A percentile compares a stretch with the other conserved stretches of the same genome.
Conservation (phyloP, 2,113 vertebrate species). For the Hoplias malabaricus region DNA sequence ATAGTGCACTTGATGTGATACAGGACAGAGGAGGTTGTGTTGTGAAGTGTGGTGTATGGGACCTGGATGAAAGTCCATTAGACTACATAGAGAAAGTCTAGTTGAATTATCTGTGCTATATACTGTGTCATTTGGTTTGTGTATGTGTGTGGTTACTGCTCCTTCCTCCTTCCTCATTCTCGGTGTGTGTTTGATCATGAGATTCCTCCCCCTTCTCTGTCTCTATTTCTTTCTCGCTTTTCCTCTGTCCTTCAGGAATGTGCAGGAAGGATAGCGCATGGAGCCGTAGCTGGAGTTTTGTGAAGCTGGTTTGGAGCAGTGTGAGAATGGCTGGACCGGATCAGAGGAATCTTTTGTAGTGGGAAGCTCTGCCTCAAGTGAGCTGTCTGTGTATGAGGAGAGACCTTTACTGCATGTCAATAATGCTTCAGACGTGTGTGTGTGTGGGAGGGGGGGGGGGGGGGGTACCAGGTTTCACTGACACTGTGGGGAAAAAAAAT, state of each 20-base stretch:
- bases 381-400: slow-evolving; percentile 7
- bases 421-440: slow-evolving; percentile 2
- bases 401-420: not conserved
- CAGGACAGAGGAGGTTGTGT: too few species aligned
- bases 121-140: slow-evolving; percentile 30
- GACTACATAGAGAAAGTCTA: too few species aligned
- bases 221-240: slow-evolving; percentile 3
- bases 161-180: not conserved
- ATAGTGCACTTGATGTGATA: too few species aligned
- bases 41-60: too few species aligned
- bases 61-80: too few species aligned
- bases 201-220: slow-evolving; percentile 10
- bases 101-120: too few species aligned
- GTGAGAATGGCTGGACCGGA: not conserved
- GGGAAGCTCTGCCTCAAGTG: slow-evolving; percentile 13
- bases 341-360: slow-evolving; percentile 20
- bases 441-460: not conserved
- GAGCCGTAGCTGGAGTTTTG: slow-evolving; percentile 27
- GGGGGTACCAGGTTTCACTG: not conserved
- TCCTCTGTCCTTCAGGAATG: slow-evolving; percentile 22
- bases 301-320: slow-evolving; percentile 42
- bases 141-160: slow-evolving; percentile 4
- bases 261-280: slow-evolving; percentile 46
- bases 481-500: too few species aligned
- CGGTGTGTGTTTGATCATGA: slow-evolving; percentile 46